These are phyloP conservation scores for Mus spicilegus DNA, from an alignment of 2,113 vertebrate species.

Conservation along the genomic window DNA sequence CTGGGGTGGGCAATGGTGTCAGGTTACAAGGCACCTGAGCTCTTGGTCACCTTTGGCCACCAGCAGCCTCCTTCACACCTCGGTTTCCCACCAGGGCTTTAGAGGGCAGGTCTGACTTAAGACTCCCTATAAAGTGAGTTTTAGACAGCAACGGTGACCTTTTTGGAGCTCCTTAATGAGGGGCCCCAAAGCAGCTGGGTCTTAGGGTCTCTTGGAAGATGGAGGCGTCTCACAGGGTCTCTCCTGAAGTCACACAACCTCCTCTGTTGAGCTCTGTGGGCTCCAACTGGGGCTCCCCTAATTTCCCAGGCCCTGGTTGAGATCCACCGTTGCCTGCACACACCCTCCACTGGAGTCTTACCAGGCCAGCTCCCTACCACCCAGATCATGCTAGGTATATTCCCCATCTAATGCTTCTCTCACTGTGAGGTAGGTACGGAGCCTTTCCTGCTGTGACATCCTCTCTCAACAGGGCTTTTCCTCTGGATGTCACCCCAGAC, in stretches of 20 bases:
- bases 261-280: too few species aligned
- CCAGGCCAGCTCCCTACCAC: neutral
- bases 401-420: neutral
- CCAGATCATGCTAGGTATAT: neutral
- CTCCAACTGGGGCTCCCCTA: neutral
- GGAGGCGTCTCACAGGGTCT: neutral
- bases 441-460: neutral
- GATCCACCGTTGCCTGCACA: accelerated
- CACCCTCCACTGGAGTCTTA: neutral
- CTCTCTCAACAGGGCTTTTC: neutral
- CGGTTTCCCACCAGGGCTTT: neutral
- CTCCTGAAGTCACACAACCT: neutral
- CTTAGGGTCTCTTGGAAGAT: accelerated
- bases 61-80: too few species aligned
- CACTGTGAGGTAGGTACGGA: neutral
- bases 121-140: neutral
- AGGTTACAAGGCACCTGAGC: neutral
- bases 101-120: neutral
- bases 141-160: neutral
- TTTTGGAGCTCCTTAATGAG: neutral
- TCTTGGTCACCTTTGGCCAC: neutral
- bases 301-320: neutral
- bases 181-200: neutral
- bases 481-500: neutral
- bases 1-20: accelerated